Evolutionary conservation across 2,113 vertebrate species (phyloP).

Genomic region (Xiphorhynchus elegans): DNA sequence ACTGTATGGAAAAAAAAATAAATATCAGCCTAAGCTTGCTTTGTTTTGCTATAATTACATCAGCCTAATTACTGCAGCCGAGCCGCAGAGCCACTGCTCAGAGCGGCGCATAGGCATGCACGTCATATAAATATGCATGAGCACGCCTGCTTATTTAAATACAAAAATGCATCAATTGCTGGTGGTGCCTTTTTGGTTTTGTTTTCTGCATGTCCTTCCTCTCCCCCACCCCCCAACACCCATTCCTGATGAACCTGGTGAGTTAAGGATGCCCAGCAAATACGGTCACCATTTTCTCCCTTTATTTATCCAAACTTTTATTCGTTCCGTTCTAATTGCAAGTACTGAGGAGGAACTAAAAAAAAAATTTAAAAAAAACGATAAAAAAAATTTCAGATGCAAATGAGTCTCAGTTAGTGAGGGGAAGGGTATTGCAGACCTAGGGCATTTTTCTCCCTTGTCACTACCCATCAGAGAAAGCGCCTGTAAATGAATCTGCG

Average conservation of each 20-base stretch:
- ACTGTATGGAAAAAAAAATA: conserved; percentile 40
- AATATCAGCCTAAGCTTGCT: conserved; percentile 42
- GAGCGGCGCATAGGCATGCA: conserved; percentile 51
- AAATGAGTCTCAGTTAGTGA: conserved; percentile 36
- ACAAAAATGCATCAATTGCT: conserved; percentile 72
- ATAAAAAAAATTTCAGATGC: neutral
- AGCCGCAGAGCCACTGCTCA: conserved; percentile 56
- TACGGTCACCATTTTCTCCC: conserved; percentile 21
- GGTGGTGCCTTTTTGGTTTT: conserved; percentile 28
- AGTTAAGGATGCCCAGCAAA: conserved; percentile 9
- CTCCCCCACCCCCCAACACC: neutral
- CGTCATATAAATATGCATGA: conserved; percentile 77
- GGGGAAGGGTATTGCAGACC: conserved; percentile 56
- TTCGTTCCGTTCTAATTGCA: neutral
- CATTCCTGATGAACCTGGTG: conserved; percentile 11
- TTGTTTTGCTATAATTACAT: conserved; percentile 75
- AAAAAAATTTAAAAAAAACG: neutral
- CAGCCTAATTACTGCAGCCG: conserved; percentile 73
- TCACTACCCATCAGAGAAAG: conserved; percentile 46
- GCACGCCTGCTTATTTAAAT: conserved; percentile 74
- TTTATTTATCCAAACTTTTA: conserved; percentile 37
- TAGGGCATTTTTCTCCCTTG: conserved; percentile 50
- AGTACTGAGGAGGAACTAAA: neutral
- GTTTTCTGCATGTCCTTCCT: conserved; percentile 11
- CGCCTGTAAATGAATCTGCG: conserved; percentile 30